These are phyloP conservation scores for Cheilinus undulatus DNA, from an alignment of 2,113 vertebrate genomes.

Conservation along the genomic window DNA sequence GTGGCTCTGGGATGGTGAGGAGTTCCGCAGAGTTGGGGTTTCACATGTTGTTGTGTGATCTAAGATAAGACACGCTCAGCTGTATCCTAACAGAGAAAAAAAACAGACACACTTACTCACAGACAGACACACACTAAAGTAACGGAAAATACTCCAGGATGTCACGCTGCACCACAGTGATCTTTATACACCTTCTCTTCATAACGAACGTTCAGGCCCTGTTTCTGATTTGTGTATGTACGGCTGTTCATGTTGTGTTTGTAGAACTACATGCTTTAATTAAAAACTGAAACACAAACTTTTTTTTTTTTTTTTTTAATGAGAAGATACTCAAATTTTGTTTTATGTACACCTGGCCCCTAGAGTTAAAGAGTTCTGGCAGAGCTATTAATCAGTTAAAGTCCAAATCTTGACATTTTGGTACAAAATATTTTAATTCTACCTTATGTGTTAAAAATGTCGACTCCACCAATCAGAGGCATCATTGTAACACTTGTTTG, in stretches of 20 bases:
- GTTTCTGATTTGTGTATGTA: constrained; percentile 11
- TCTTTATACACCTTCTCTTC: not conserved
- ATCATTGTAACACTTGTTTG: too few relatives aligned
- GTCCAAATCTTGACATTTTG: too few relatives aligned
- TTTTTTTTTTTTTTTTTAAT: not conserved
- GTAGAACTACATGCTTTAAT: not conserved
- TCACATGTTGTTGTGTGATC: constrained; percentile 74
- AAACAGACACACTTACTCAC: constrained; percentile 26
- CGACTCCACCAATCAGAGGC: too few relatives aligned
- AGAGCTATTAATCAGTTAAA: too few relatives aligned
- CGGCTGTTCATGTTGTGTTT: not conserved
- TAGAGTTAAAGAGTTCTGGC: too few relatives aligned
- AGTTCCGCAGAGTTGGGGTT: constrained; percentile 74
- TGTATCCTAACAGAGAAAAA: constrained; percentile 67
- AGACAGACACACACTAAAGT: constrained; percentile 14
- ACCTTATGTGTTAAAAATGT: too few relatives aligned
- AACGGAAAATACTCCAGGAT: constrained; percentile 70
- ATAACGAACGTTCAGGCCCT: constrained; percentile 45
- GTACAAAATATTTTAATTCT: too few relatives aligned
- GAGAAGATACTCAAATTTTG: not conserved
- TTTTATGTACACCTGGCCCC: not conserved
- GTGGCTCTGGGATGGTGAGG: constrained; percentile 73
- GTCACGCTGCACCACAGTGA: constrained; percentile 20
- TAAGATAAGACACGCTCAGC: constrained; percentile 73
- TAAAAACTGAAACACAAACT: constrained; percentile 1